Conservation (phyloP, 2,888 invertebrate genomes). For the Pandemis cinnamomeana region DNA sequence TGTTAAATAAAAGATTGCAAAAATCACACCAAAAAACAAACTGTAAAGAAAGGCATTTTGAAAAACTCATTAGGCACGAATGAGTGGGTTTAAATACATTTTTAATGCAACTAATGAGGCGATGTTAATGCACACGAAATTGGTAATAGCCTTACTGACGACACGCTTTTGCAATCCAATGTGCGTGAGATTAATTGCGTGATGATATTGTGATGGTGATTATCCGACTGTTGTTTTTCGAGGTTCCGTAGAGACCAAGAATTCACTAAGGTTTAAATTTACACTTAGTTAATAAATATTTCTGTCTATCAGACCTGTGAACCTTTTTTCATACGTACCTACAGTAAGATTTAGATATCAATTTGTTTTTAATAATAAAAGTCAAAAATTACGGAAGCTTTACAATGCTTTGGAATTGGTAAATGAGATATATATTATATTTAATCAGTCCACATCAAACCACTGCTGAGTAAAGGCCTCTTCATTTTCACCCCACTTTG, state of each 20-base stretch:
- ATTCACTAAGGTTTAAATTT: not conserved
- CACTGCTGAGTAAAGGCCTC: too few relatives aligned
- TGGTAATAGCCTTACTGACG: slow-evolving; percentile 15
- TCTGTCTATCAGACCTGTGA: not conserved
- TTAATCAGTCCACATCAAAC: too few relatives aligned
- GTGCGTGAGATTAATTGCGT: slow-evolving; percentile 13
- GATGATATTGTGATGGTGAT: slow-evolving; percentile 4
- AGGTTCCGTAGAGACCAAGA: not conserved
- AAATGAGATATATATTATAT: too few relatives aligned
- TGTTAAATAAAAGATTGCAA: not conserved
- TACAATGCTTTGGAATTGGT: too few relatives aligned
- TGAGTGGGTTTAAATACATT: not conserved
- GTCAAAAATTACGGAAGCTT: too few relatives aligned
- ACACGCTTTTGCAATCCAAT: slow-evolving; percentile 5
- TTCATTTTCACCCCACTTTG: too few relatives aligned
- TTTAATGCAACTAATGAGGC: slow-evolving; percentile 16
- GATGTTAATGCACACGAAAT: slow-evolving; percentile 25
- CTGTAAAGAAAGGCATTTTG: not conserved
- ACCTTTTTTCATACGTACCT: too few relatives aligned
- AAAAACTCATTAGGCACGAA: not conserved
- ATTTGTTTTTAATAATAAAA: too few relatives aligned
- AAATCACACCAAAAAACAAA: not conserved
- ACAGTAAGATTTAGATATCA: too few relatives aligned
- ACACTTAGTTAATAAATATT: not conserved
- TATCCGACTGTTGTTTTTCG: not conserved